These are phyloP conservation scores for Pangasius sanitwongsei DNA, from an alignment of 2,797 vertebrate species.

Conservation along the genomic window DNA sequence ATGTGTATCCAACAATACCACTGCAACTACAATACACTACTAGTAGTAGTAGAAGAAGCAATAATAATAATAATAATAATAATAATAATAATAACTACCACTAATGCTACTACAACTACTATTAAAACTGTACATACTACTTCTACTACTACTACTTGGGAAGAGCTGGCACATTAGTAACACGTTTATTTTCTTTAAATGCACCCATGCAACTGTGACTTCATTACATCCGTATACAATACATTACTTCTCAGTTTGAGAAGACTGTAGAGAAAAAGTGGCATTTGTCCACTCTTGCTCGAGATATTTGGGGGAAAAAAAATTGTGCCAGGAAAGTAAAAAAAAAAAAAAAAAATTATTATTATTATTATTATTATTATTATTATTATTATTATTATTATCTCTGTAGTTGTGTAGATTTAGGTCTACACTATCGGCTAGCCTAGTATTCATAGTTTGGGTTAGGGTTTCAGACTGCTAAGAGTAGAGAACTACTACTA, in stretches of 20 bases:
- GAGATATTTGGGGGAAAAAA: too few relatives aligned
- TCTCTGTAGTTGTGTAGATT: too few relatives aligned
- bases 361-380: too few relatives aligned
- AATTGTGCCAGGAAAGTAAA: too few relatives aligned
- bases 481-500: not conserved
- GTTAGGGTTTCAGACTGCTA: not conserved
- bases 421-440: too few relatives aligned
- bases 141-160: not conserved
- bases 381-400: too few relatives aligned
- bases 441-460: too few relatives aligned
- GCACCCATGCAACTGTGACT: not conserved
- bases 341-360: too few relatives aligned
- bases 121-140: not conserved
- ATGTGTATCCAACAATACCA: not conserved
- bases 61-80: not conserved
- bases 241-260: not conserved
- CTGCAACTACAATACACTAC: not conserved
- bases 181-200: not conserved
- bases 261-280: not conserved
- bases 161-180: not conserved
- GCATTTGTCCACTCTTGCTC: too few relatives aligned
- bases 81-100: not conserved
- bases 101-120: too few relatives aligned
- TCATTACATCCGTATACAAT: not conserved
- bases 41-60: too few relatives aligned